These are phyloP conservation scores for Pseudolaguvia tuberculata DNA, from an alignment of 2,113 vertebrate genomes.

Conservation along the genomic window DNA sequence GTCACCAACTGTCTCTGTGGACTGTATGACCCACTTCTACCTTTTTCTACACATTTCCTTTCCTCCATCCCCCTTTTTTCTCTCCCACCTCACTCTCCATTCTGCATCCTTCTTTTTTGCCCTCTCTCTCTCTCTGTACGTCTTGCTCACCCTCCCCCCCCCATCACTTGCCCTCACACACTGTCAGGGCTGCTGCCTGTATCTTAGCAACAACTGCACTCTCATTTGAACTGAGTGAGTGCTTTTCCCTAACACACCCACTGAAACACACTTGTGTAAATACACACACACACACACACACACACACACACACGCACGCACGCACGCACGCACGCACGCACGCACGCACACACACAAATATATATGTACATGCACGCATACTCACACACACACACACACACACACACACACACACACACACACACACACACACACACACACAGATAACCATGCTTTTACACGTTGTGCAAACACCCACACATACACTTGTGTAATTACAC, in stretches of 20 bases:
- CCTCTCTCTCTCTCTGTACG: conserved; percentile 55
- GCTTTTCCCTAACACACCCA: conserved; percentile 85
- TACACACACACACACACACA: conserved; percentile 47
- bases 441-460: conserved; percentile 32
- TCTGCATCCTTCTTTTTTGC: conserved; percentile 46
- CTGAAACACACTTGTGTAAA: conserved; percentile 57
- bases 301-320: conserved; percentile 29
- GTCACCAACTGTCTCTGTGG: conserved; percentile 93
- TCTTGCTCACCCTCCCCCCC: background rate
- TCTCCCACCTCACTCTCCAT: conserved; percentile 40
- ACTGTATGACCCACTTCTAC: conserved; percentile 95
- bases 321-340: conserved; percentile 26
- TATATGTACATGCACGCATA: no score
- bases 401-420: conserved; percentile 28
- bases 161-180: conserved; percentile 60
- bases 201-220: conserved; percentile 99
- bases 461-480: conserved; percentile 43
- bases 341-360: conserved; percentile 15
- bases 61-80: conserved; percentile 34
- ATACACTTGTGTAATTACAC: conserved; percentile 46
- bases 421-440: conserved; percentile 24
- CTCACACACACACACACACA: conserved; percentile 33
- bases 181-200: conserved; percentile 85
- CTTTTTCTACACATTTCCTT: conserved; percentile 56
- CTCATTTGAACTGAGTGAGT: conserved; percentile 93